Conservation (phyloP, 2,888 invertebrate species). For the Morpho achilles region DNA sequence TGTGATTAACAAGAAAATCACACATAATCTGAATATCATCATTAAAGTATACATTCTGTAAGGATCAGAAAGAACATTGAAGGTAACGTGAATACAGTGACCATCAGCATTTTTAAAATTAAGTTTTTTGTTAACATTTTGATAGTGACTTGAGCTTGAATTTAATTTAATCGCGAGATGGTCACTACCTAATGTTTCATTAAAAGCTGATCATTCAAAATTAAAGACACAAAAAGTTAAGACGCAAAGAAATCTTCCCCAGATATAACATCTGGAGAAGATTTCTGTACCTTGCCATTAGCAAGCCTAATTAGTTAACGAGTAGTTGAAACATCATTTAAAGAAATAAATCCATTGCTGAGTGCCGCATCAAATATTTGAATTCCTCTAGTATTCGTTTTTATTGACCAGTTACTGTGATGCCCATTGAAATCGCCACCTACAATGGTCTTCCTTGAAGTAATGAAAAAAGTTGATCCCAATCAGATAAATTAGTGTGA, state of each 20-base stretch:
- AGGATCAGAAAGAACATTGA: constrained; percentile 6
- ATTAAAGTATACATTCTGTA: neutral
- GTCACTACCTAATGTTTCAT: constrained; percentile 29
- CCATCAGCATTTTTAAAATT: constrained; percentile 29
- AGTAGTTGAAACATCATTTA: constrained; percentile 27
- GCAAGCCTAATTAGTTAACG: constrained; percentile 26
- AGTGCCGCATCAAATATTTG: constrained; percentile 26
- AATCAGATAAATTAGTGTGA: neutral
- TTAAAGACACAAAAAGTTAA: constrained; percentile 15
- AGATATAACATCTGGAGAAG: constrained; percentile 30
- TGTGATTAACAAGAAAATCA: constrained; percentile 13
- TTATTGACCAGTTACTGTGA: too few relatives aligned
- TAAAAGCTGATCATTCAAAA: constrained; percentile 22
- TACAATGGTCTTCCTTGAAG: constrained; percentile 4
- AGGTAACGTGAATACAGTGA: constrained; percentile 4
- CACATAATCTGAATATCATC: constrained; percentile 18
- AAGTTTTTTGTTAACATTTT: constrained; percentile 11
- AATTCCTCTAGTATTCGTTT: constrained; percentile 9
- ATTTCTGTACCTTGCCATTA: constrained; percentile 22
- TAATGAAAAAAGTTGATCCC: neutral
- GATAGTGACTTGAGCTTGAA: neutral
- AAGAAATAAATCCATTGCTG: constrained; percentile 19
- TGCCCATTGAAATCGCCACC: too few relatives aligned
- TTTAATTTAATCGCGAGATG: constrained; percentile 24
- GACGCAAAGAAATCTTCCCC: neutral